Base-by-base conservation (phyloP, 2,113 vertebrate species). In the Saguinus midas region DNA sequence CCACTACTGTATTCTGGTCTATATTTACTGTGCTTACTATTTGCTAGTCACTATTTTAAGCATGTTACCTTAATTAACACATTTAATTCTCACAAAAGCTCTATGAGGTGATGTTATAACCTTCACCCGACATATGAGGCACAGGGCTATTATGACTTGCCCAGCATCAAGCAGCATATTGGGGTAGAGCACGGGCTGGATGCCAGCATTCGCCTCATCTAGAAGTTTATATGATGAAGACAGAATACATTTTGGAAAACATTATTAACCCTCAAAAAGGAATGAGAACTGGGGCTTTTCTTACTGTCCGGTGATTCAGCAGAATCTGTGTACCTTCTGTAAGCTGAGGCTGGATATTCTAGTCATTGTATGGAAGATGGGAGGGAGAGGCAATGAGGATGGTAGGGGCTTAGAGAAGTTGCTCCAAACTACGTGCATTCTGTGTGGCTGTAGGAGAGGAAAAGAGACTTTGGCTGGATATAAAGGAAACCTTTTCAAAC, bases 121-220 rank as follows among this genome's bases (percentile, higher is more conserved):
- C 14, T 32, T 27, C 12, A 79, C 32, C 35, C 37, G 27, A 5
- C 16, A 0, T 0, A 6, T 35, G 37, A 68, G 29, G 75, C 50
- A 5, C 4, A n/a, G 75, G 35, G 12, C 37, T 45, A 5, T 4
- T 1, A n/a, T 6, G 58, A 29, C 50, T 85, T 55, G 32, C 5
- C 37, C 9, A 2, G 0, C 3, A 5, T 43, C 35, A 7, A 18
- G 3, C 1, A 78, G 78, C 27, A 0, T 45, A 2, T 27, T 0
- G 81, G 48, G 58, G 4, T 14, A 37, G 40, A 70, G 52, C 9
- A 16, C 32, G 52, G 3, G 27, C 11, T 9, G 2, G 43, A 29
- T 1, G 5, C 10, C 8, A 0, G 43, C 48, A 20, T 37, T 76
- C 8, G 18, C 23, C 7, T 16, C 23, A 25, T 11, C 12, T 13